Percentiles rank a stretch among this genome's conserved stretches.
phyloP scores from a whole-genome alignment of 2,113 vertebrate genomes.

The Sturnira hondurensis region DNA sequence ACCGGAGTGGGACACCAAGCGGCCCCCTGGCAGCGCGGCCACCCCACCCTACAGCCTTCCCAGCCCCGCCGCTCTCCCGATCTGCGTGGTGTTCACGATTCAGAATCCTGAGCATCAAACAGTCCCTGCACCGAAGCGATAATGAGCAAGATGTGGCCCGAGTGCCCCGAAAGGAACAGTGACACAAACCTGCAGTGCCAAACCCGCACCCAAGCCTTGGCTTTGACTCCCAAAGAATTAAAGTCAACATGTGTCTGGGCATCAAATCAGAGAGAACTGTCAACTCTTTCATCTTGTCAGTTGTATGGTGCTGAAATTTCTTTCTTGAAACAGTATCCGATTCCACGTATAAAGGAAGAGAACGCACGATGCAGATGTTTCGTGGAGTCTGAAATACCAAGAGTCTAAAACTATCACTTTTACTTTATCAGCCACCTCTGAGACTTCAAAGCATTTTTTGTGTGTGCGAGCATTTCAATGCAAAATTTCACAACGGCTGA shows the following conservation, averaged over 20 bases:
- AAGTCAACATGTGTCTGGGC: conserved; percentile 63
- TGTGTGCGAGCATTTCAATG: neutral
- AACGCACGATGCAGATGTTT: conserved; percentile 67
- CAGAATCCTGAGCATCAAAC: neutral
- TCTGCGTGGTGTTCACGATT: too few relatives aligned
- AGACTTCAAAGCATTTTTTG: conserved; percentile 62
- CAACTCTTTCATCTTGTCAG: conserved; percentile 51
- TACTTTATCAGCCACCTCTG: conserved; percentile 49
- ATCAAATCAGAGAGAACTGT: conserved; percentile 72
- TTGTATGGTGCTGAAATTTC: conserved; percentile 45
- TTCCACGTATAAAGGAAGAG: conserved; percentile 62
- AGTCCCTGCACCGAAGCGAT: neutral
- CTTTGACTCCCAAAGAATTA: conserved; percentile 1
- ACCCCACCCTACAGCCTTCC: rapidly evolving
- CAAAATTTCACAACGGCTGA: conserved; percentile 3
- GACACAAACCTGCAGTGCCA: neutral
- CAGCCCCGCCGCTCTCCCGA: neutral
- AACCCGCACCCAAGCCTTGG: conserved; percentile 35
- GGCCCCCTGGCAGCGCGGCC: neutral
- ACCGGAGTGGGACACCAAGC: neutral
- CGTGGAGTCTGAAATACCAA: conserved; percentile 33
- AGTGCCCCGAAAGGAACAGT: neutral
- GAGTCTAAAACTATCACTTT: conserved; percentile 44
- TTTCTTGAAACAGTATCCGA: conserved; percentile 64
- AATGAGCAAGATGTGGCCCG: neutral